Base-by-base conservation (phyloP, 2,888 invertebrate species). In the Eledona agricola region DNA sequence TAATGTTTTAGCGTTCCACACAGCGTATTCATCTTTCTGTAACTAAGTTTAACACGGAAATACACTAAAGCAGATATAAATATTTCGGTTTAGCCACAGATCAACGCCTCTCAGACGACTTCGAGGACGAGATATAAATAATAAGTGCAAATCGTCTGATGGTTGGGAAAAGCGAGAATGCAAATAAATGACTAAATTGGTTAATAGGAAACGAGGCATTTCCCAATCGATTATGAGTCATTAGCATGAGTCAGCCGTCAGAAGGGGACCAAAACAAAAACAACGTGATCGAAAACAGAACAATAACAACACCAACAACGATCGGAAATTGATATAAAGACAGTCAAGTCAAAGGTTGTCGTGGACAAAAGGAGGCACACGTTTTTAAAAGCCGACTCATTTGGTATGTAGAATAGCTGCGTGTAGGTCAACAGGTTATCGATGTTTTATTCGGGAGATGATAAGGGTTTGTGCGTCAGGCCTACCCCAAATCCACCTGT, bases 401-500 rank as follows among this genome's bases (percentile, higher is more conserved):
- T 7, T 13, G 32, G 16, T n/a, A n/a, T 17, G 29, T 12, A 19
- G 20, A 35, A 12, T 22, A 3, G 16, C 13, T 1, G 16, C 28
- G 20, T 10, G 11, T 12, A 12, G 29, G 42, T 29, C 42, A 31
- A 43, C 22, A 43, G 23, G 29, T 31, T 28, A 38, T 42, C 29
- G 29, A 10, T 42, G 28, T 42, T 29, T 42, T 29, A 42, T 31
- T 20, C 13, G 9, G 19, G 23, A 23, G 37, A 35, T 35, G n/a
- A 22, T 3, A 17, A 16, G 19, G 19, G 31, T 32, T 9, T 19
- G 3, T 3, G 10, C 10, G 4, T 23, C 28, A 28, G 51, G 34
- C 45, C 46, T 52, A 46, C 46, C 38, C 38, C 52, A 51, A 46
- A 53, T 54, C 54, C 54, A 54, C 54, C 54, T 54, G 49, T 50